Base-by-base conservation (phyloP, 2,113 vertebrate species). In the Deroptyus accipitrinus region DNA sequence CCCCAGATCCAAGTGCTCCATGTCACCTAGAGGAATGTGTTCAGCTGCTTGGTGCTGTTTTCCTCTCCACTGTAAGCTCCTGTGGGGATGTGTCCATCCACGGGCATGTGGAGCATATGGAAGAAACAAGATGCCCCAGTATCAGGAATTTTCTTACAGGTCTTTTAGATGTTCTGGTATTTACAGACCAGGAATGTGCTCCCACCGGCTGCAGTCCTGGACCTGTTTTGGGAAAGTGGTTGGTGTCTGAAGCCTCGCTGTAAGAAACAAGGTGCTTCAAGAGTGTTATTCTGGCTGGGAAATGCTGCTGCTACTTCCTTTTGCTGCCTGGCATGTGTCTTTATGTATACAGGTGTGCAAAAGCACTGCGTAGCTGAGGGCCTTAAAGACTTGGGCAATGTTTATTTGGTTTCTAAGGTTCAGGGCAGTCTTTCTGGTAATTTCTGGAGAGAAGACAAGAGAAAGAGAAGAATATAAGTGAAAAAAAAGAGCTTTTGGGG, bases 21-120 rank as follows among this genome's bases (percentile, higher is more conserved):
- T 37, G 61, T 51, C 51, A 68, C 9, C 51, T 62, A 39, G 14
- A 82, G 13, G 13, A 85, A 13, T 0, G 0, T 5, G 13, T 15
- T 24, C 0, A 1, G 44, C 23, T 41, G 8, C 22, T 84, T 1
- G 2, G 13, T 7, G 6, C 30, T 3, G 1, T 46, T 57, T 48
- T 31, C 55, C 44, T 0, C 0, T 8, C 18, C 22, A 11, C 25
- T 44, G 7, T 6, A 1, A 4, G 1, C 9, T 84, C 33, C n/a
- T 6, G 2, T 51, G 63, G 63, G 30, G 23, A 25, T 91, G 48
- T 15, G 16, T 57, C 44, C 10, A 1, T 27, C 78, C 2, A 0
- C 3, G 20, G 37, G 4, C 16, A 11, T 1, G 8, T 6, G 33
- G 11, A 72, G 9, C 22, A 59, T 59, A 35, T 15, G 41, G 42